Percentiles rank a stretch among this genome's conserved stretches.
Conservation (phyloP, 1,140 invertebrate species). For the Drosophila melanica region DNA sequence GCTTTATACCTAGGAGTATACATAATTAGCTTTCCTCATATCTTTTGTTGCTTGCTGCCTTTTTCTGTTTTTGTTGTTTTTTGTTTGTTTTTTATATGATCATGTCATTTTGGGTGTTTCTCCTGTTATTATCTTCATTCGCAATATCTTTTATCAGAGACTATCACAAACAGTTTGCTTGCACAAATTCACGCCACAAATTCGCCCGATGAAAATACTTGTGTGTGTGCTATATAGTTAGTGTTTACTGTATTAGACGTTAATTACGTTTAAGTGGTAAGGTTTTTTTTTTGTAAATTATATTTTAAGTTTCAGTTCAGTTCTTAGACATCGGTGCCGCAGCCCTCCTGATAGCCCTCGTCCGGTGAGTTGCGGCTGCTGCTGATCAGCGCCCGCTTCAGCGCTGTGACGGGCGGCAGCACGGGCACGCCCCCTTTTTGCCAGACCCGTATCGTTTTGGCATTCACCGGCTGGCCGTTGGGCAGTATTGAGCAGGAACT, state of each 20-base stretch:
- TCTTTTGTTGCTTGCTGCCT: neutral
- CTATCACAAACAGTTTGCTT: constrained; percentile 81
- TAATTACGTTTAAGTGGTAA: too few relatives aligned
- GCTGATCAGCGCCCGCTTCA: constrained; percentile 90
- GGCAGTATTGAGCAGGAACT: constrained; percentile 75
- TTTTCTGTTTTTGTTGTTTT: constrained; percentile 22
- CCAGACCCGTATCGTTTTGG: constrained; percentile 93
- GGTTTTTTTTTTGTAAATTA: too few relatives aligned
- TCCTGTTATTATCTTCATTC: constrained; percentile 75
- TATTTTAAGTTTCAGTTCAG: neutral
- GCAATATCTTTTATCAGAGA: constrained; percentile 80
- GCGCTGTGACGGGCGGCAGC: constrained; percentile 90
- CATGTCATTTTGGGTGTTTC: too few relatives aligned
- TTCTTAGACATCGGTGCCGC: constrained; percentile 93
- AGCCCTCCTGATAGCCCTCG: constrained; percentile 95
- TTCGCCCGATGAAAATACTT: constrained; percentile 26
- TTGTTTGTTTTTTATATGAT: constrained; percentile 1
- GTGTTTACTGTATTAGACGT: constrained; percentile 19
- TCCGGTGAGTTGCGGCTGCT: constrained; percentile 93
- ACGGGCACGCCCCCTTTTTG: constrained; percentile 92
- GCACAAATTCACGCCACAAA: constrained; percentile 43
- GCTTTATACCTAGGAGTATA: constrained; percentile 69
- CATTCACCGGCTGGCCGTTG: constrained; percentile 85
- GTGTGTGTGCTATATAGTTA: constrained; percentile 9
- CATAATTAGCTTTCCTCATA: constrained; percentile 27